phyloP scores from a whole-genome alignment of 2,113 vertebrate genomes.

The Nipponia nippon region DNA sequence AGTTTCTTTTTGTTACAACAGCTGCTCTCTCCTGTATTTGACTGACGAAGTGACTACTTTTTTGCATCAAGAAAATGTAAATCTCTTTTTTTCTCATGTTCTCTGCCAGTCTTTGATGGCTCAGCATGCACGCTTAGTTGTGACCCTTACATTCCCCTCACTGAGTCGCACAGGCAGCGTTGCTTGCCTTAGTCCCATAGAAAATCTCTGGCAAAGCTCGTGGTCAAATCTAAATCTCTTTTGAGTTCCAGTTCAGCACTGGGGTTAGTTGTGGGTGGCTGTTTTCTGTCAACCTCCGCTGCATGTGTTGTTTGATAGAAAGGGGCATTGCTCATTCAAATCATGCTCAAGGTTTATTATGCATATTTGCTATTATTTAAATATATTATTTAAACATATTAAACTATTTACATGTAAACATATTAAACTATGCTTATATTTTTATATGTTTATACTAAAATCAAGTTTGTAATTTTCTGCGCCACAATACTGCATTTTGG shows the following conservation, averaged over 20 bases:
- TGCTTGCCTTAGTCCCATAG: neutral
- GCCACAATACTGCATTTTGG: neutral
- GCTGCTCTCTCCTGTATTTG: neutral
- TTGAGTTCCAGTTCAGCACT: neutral
- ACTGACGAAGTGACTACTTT: neutral
- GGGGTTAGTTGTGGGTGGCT: neutral
- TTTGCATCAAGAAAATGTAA: neutral
- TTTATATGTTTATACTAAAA: neutral
- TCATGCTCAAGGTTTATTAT: neutral
- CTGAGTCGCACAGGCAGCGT: neutral
- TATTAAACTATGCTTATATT: neutral
- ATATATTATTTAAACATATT: neutral
- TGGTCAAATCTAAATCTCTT: neutral
- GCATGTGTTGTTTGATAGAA: neutral
- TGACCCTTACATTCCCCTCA: neutral
- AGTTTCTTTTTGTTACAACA: neutral
- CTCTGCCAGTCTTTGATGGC: neutral
- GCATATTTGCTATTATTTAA: neutral
- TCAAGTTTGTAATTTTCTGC: neutral
- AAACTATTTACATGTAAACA: neutral
- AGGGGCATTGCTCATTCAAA: neutral
- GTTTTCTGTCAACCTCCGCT: neutral
- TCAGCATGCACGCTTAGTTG: neutral
- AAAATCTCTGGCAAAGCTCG: neutral
- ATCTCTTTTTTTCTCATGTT: neutral